phyloP scores from a whole-genome alignment of 2,113 vertebrate genomes.

The Xenopus laevis region DNA sequence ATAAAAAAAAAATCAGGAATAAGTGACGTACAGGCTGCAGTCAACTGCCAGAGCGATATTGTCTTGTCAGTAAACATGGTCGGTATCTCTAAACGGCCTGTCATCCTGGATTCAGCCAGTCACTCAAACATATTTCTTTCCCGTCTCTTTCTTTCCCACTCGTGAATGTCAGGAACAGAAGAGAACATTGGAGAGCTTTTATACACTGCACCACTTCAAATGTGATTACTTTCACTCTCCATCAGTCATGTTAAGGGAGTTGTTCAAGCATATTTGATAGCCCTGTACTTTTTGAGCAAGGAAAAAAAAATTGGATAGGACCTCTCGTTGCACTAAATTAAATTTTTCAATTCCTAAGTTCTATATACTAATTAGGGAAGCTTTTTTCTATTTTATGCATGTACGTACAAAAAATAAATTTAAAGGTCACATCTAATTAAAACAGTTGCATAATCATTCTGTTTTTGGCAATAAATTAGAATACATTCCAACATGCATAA shows the following conservation, averaged over 20 bases:
- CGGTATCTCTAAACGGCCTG: conserved; percentile 54
- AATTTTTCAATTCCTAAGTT: no score
- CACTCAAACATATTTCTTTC: conserved; percentile 61
- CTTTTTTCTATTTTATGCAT: not conserved
- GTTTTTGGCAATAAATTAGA: not conserved
- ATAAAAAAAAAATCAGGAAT: conserved; percentile 33
- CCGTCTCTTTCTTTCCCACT: conserved; percentile 54
- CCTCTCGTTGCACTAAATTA: no score
- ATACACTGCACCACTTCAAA: conserved; percentile 66
- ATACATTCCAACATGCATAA: not conserved
- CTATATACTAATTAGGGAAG: conserved; percentile 7
- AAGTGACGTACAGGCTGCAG: conserved; percentile 24
- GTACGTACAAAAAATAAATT: conserved; percentile 27
- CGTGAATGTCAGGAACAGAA: conserved; percentile 61
- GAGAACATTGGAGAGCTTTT: conserved; percentile 61
- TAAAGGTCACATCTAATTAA: conserved; percentile 40
- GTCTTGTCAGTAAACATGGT: conserved; percentile 51
- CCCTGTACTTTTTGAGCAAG: conserved; percentile 64
- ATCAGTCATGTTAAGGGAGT: conserved; percentile 72
- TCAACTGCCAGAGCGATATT: conserved; percentile 40
- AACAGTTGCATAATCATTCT: conserved; percentile 6
- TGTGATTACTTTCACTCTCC: conserved; percentile 69
- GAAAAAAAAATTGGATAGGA: no score
- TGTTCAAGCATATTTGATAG: conserved; percentile 62
- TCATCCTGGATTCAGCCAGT: conserved; percentile 62